Percentiles rank a stretch among this genome's conserved stretches.
Conservation (phyloP, 2,888 invertebrate genomes). For the Hypsopygia costalis region DNA sequence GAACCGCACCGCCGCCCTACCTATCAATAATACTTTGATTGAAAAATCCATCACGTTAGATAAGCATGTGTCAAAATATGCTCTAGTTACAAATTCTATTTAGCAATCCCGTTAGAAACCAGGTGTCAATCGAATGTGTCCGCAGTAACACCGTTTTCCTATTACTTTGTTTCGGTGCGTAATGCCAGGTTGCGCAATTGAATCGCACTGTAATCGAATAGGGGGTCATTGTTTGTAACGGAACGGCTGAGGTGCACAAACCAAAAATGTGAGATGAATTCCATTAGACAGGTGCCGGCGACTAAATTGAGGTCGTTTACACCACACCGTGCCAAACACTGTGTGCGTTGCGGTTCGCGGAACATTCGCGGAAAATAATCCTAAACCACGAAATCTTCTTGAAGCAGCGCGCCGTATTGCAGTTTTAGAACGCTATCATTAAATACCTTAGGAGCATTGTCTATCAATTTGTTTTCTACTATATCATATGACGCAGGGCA, state of each 20-base stretch:
- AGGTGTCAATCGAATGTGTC: conserved; percentile 23
- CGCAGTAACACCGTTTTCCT: conserved; percentile 37
- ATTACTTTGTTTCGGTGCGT: conserved; percentile 43
- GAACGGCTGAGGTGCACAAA: conserved; percentile 39
- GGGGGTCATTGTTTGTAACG: conserved; percentile 68
- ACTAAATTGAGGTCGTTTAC: conserved; percentile 42
- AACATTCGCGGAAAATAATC: conserved; percentile 17
- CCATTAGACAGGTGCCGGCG: conserved; percentile 47
- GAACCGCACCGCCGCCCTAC: conserved; percentile 1
- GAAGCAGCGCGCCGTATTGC: neutral
- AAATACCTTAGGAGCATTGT: no score
- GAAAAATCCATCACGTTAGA: conserved; percentile 15
- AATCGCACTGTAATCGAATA: conserved; percentile 47
- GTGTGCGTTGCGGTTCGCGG: conserved; percentile 22
- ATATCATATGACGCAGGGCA: no score
- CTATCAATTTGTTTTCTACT: no score
- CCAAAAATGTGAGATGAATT: conserved; percentile 63
- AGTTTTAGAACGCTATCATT: neutral
- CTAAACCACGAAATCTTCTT: conserved; percentile 4
- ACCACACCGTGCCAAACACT: conserved; percentile 20
- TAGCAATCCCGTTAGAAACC: conserved; percentile 36
- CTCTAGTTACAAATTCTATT: conserved; percentile 30
- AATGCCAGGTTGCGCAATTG: conserved; percentile 47
- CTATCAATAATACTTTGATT: no score
- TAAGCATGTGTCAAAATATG: conserved; percentile 33